Conservation (phyloP, 2,797 vertebrate species). For the Acrocephalus scirpaceus region DNA sequence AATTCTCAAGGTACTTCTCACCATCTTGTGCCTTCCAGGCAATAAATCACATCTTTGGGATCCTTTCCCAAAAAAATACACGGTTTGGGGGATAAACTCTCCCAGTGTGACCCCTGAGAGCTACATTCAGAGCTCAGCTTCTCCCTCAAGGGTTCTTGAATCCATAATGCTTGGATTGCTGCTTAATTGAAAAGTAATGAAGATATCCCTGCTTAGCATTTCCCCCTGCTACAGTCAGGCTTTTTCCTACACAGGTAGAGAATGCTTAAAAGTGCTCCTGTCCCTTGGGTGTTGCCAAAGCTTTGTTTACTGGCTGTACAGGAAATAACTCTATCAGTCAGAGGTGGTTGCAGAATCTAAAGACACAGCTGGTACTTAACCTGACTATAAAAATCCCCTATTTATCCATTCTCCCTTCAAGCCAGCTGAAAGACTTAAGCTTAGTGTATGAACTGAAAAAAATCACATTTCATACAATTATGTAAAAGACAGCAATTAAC, state of each 20-base stretch:
- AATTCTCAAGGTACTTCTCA: not conserved
- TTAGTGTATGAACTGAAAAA: not conserved
- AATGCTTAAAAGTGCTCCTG: constrained; percentile 2
- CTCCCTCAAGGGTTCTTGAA: not conserved
- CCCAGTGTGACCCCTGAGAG: not conserved
- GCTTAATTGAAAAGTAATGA: constrained; percentile 59
- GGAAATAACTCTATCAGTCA: constrained; percentile 25
- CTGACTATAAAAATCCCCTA: not conserved
- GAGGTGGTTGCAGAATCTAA: not conserved
- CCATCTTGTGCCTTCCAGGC: not conserved
- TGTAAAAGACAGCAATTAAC: not conserved
- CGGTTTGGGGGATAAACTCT: not conserved
- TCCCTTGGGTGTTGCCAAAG: not conserved
- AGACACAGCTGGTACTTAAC: not conserved
- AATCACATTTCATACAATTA: not conserved
- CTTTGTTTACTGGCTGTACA: constrained; percentile 7
- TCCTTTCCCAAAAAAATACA: not conserved
- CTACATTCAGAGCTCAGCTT: not conserved
- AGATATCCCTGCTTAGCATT: constrained; percentile 19
- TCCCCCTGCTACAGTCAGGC: constrained; percentile 13
- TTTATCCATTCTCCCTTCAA: not conserved
- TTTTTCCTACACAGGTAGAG: constrained; percentile 11
- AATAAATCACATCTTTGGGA: not conserved
- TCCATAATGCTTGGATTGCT: not conserved
- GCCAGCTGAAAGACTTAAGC: not conserved